A percentile compares a stretch with the other conserved stretches of the same genome.
These are phyloP conservation scores for Promerops cafer DNA, from an alignment of 2,113 vertebrate species.

Conservation along the genomic window DNA sequence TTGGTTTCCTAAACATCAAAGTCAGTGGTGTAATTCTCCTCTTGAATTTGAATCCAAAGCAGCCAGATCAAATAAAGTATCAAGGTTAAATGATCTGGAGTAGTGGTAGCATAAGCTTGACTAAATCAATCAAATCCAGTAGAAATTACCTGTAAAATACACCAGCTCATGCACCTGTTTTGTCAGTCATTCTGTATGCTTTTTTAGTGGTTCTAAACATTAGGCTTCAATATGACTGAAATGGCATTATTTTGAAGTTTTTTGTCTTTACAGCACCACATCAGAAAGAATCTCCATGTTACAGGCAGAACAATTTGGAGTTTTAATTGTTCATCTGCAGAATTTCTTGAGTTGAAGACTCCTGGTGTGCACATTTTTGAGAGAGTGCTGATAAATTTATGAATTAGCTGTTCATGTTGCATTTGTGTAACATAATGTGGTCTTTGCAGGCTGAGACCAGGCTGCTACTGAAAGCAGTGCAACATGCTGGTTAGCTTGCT, in stretches of 20 bases:
- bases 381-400: not conserved
- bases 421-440: fast-evolving
- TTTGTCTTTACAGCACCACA: not conserved
- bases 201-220: not conserved
- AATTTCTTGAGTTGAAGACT: not conserved
- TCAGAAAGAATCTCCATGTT: not conserved
- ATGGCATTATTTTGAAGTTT: not conserved
- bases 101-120: not conserved
- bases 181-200: not conserved
- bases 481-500: not conserved
- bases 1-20: not conserved
- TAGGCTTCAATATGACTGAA: not conserved
- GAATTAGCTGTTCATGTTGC: not conserved
- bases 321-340: not conserved
- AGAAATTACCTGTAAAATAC: not conserved
- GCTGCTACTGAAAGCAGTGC: not conserved
- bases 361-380: fast-evolving
- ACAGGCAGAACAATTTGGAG: not conserved
- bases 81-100: not conserved
- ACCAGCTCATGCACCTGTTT: not conserved
- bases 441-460: not conserved
- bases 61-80: not conserved
- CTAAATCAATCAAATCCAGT: not conserved
- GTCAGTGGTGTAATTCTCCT: not conserved
- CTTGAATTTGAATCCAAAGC: not conserved